These are phyloP conservation scores for Arbacia lixula DNA, from an alignment of 53 echinoderm and acorn worm species.

Conservation along the genomic window DNA sequence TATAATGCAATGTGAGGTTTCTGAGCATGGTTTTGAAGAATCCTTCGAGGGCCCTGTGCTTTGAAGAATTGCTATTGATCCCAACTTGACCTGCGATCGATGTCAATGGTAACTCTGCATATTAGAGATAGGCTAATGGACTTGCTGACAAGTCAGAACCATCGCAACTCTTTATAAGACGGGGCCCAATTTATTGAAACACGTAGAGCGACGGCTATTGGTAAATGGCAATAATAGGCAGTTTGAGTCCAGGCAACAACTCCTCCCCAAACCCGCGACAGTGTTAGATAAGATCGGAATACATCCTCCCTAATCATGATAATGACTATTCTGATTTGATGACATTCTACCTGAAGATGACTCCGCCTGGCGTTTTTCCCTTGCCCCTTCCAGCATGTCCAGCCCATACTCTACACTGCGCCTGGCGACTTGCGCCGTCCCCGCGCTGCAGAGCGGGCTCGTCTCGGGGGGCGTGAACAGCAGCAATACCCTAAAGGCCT, in stretches of 20 bases:
- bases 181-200: too few species aligned
- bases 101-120: too few species aligned
- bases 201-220: too few species aligned
- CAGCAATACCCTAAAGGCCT: slow-evolving; percentile 47
- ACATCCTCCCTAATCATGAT: not conserved
- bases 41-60: too few species aligned
- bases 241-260: not conserved
- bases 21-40: too few species aligned
- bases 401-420: not conserved
- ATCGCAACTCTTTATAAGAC: too few species aligned
- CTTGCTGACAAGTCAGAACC: too few species aligned
- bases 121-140: too few species aligned
- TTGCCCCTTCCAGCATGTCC: not conserved
- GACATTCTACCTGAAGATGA: slow-evolving; percentile 3
- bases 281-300: not conserved
- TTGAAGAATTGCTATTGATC: too few species aligned
- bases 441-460: slow-evolving; percentile 50
- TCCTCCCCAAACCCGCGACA: not conserved
- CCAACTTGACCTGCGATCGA: too few species aligned
- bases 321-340: not conserved
- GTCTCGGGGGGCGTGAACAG: slow-evolving; percentile 55
- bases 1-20: too few species aligned
- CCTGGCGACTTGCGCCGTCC: not conserved
- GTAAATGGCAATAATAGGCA: too few species aligned
- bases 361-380: not conserved